Conservation (phyloP, 1,140 invertebrate species). For the Caenorhabditis inopinata region DNA sequence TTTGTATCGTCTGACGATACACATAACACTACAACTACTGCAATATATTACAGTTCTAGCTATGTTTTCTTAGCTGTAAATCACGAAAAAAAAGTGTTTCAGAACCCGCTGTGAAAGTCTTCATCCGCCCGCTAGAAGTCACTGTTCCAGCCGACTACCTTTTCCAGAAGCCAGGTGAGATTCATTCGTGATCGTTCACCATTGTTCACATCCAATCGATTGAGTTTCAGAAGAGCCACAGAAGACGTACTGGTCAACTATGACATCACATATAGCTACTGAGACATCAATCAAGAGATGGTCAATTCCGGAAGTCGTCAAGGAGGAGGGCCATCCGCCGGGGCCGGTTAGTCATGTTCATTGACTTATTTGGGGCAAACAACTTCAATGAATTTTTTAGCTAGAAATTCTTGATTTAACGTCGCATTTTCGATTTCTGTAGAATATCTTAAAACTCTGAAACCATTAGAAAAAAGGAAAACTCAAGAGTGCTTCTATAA, state of each 20-base stretch:
- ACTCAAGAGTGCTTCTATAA: too few species aligned
- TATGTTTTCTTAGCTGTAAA: not conserved
- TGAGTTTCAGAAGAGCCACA: not conserved
- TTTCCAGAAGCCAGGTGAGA: not conserved
- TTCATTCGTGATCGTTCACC: not conserved
- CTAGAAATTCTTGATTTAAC: too few species aligned
- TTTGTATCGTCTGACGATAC: too few species aligned
- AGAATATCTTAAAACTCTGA: too few species aligned
- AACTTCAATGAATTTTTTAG: too few species aligned
- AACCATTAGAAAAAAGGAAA: too few species aligned
- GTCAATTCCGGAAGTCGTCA: constrained; percentile 18
- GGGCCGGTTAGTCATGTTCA: constrained; percentile 35
- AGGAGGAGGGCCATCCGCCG: constrained; percentile 26
- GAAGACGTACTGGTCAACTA: constrained; percentile 36
- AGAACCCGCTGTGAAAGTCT: constrained; percentile 41
- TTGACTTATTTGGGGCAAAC: too few species aligned
- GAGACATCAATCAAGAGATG: constrained; percentile 37
- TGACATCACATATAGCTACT: constrained; percentile 36
- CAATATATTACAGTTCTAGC: not conserved
- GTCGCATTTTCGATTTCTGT: too few species aligned
- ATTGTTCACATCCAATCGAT: not conserved
- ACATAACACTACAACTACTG: too few species aligned
- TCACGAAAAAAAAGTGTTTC: too few species aligned
- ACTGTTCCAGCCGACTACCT: constrained; percentile 19
- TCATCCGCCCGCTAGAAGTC: constrained; percentile 42